phyloP scores from a whole-genome alignment of 2,888 invertebrate genomes.

The Eilema sororculum region DNA sequence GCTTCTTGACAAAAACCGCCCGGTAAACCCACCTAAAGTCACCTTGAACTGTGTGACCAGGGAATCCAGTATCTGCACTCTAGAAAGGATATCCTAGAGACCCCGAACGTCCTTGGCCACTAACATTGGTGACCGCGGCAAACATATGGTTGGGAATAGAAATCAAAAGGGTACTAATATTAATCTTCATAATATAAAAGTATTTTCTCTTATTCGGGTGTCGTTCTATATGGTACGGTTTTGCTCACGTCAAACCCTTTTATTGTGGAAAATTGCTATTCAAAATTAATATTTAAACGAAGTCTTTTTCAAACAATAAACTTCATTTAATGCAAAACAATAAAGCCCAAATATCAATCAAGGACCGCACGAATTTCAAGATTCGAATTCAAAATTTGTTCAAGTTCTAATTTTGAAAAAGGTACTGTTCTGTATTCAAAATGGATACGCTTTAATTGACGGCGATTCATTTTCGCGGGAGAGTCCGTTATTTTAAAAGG shows the following conservation, averaged over 20 bases:
- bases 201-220: too few relatives aligned
- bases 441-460: conserved; percentile 51
- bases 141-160: too few relatives aligned
- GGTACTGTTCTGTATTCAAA: conserved; percentile 59
- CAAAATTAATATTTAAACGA: conserved; percentile 22
- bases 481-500: conserved; percentile 41
- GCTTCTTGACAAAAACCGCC: too few relatives aligned
- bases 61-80: too few relatives aligned
- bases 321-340: conserved; percentile 38
- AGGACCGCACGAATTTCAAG: conserved; percentile 36
- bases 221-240: background rate
- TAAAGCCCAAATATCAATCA: conserved; percentile 40
- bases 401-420: conserved; percentile 54
- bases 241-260: background rate
- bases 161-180: too few relatives aligned
- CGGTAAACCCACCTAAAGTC: too few relatives aligned
- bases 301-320: conserved; percentile 34
- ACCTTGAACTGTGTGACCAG: too few relatives aligned
- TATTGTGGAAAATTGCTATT: background rate
- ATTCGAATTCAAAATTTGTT: conserved; percentile 53
- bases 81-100: too few relatives aligned
- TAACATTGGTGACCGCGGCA: too few relatives aligned
- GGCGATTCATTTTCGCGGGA: conserved; percentile 47
- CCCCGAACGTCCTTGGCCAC: too few relatives aligned
- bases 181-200: too few relatives aligned